Evolutionary conservation across 2,797 vertebrate species (phyloP).

Genomic region (Borostomias antarcticus): DNA sequence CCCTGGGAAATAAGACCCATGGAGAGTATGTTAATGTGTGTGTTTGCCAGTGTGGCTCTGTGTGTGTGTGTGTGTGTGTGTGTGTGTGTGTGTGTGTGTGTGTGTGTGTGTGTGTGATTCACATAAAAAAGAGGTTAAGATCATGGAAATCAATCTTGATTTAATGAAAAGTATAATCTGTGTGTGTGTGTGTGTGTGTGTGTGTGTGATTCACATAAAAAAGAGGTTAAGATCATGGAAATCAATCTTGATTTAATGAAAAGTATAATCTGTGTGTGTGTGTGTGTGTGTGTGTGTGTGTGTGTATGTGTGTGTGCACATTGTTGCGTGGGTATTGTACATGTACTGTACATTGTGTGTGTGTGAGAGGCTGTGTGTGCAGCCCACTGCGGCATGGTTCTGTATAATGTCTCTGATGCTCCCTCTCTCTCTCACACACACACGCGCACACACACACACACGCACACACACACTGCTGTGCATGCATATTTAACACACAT

Average conservation of each 20-base stretch:
- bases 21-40: no score
- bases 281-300: conserved; percentile 21
- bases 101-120: conserved; percentile 10
- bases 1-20: no score
- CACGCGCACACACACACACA: conserved; percentile 16
- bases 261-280: conserved; percentile 28
- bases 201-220: conserved; percentile 22
- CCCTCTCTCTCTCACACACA: conserved; percentile 1
- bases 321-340: conserved; percentile 22
- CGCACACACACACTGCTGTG: conserved; percentile 44
- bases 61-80: no score
- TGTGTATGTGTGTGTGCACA: conserved; percentile 49
- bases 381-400: conserved; percentile 51
- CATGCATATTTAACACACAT: conserved; percentile 63
- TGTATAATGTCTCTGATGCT: conserved; percentile 16
- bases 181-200: conserved; percentile 9
- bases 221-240: conserved; percentile 32
- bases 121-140: conserved; percentile 17
- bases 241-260: conserved; percentile 30
- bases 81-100: conserved; percentile 7
- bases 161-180: conserved; percentile 30
- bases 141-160: conserved; percentile 34
- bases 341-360: not conserved
- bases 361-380: conserved; percentile 25
- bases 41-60: no score